Percentiles rank a stretch among this genome's conserved stretches.
Evolutionary conservation across 2,113 vertebrate species (phyloP).

Genomic region (Paradoxurus hermaphroditus): DNA sequence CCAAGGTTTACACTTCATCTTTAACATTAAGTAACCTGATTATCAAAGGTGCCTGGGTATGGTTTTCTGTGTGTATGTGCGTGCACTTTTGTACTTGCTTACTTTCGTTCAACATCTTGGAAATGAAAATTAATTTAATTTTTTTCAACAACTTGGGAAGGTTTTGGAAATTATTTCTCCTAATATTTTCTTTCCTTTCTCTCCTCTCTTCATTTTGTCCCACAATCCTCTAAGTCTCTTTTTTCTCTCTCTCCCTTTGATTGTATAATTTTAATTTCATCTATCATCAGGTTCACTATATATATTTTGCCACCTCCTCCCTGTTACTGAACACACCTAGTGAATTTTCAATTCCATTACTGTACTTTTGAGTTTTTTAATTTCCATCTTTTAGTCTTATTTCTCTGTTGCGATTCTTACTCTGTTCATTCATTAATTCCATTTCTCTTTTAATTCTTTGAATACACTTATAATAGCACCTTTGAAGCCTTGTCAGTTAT

Average conservation of each 20-base stretch:
- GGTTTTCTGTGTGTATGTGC: neutral
- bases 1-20: neutral
- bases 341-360: constrained; percentile 25
- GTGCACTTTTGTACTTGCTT: neutral
- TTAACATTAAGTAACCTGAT: neutral
- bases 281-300: neutral
- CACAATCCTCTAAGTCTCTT: neutral
- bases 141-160: neutral
- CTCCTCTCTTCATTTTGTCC: neutral
- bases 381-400: neutral
- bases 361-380: neutral
- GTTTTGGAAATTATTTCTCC: neutral
- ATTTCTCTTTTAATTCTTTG: constrained; percentile 19
- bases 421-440: neutral
- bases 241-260: neutral
- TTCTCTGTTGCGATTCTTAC: neutral
- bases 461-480: neutral
- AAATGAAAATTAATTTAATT: neutral
- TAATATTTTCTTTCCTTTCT: neutral
- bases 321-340: neutral
- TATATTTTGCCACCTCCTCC: neutral
- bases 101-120: neutral
- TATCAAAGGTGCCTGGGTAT: neutral
- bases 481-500: neutral
- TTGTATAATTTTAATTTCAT: neutral